phyloP scores from a whole-genome alignment of 2,797 vertebrate genomes.

The Poeciliopsis infans region DNA sequence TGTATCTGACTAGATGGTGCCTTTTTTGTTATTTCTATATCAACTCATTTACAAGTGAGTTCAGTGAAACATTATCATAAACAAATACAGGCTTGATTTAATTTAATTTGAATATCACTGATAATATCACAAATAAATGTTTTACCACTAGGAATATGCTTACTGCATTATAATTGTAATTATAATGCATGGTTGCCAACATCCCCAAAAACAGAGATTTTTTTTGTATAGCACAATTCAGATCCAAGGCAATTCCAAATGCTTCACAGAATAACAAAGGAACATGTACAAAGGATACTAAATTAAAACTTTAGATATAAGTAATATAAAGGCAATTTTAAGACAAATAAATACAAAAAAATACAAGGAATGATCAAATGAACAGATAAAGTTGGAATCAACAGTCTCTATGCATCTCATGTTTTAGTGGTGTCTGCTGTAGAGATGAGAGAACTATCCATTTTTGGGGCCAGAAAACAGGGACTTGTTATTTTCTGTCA shows the following conservation, averaged over 20 bases:
- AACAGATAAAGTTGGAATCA: background rate
- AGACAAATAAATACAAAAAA: background rate
- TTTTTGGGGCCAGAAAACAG: background rate
- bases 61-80: slow-evolving; percentile 32
- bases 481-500: background rate
- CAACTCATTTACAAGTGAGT: slow-evolving; percentile 51
- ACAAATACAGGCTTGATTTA: slow-evolving; percentile 8
- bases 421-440: background rate
- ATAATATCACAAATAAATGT: slow-evolving; percentile 3
- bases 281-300: background rate
- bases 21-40: slow-evolving; percentile 52
- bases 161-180: background rate
- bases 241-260: background rate
- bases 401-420: background rate
- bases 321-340: background rate
- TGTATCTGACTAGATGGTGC: slow-evolving; percentile 50
- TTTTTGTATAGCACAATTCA: background rate
- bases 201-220: background rate
- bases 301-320: background rate
- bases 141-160: background rate
- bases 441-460: background rate
- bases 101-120: background rate
- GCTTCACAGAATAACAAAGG: background rate
- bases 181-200: background rate
- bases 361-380: background rate